phyloP scores from a whole-genome alignment of 2,113 vertebrate genomes.

The Campylorhamphus procurvoides region DNA sequence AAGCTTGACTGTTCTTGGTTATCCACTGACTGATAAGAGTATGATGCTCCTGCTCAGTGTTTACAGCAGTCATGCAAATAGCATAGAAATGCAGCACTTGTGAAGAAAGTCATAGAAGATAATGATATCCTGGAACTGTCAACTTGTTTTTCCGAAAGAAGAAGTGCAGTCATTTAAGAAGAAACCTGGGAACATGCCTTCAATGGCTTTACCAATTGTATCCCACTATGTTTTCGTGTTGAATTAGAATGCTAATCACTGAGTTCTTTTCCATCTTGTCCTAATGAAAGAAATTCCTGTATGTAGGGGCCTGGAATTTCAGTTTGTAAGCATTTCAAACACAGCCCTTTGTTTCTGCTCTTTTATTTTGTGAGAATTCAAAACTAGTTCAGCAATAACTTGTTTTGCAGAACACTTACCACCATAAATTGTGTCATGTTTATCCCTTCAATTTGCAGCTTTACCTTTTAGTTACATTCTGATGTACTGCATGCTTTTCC shows the following conservation, averaged over 20 bases:
- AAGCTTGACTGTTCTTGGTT: not conserved
- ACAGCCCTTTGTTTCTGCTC: not conserved
- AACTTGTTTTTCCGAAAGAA: not conserved
- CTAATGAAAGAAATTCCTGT: not conserved
- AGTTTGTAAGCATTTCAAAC: not conserved
- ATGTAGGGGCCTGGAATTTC: not conserved
- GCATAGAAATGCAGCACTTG: not conserved
- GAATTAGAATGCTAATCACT: not conserved
- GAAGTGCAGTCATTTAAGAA: not conserved
- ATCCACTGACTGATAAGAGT: not conserved
- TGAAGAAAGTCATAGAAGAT: not conserved
- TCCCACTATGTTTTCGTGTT: not conserved
- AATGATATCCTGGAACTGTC: not conserved
- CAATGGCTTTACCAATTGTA: not conserved
- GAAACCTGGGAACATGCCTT: slow-evolving; percentile 8
- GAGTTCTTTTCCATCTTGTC: not conserved
- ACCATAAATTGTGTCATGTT: not conserved
- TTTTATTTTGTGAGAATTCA: not conserved
- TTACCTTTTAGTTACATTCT: not conserved
- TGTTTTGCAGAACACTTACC: not conserved
- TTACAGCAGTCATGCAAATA: not conserved
- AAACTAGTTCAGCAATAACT: not conserved
- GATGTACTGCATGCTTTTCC: not conserved
- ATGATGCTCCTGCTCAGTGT: not conserved
- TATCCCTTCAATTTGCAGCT: not conserved